Evolutionary conservation across 2,888 invertebrate species (phyloP).

Genomic region (Papilio elwesi): DNA sequence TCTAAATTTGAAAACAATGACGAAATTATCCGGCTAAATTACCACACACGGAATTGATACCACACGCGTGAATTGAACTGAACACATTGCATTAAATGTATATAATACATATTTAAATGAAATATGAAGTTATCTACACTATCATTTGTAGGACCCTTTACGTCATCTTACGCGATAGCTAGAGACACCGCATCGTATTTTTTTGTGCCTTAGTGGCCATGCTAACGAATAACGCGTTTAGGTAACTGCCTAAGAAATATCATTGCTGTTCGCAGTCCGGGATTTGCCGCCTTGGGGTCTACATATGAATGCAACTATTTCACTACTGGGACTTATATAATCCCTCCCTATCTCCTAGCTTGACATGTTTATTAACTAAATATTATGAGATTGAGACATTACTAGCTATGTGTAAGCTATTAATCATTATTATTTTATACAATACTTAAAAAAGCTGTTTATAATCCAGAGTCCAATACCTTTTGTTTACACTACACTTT

Average conservation of each 20-base stretch:
- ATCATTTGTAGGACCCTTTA: not conserved
- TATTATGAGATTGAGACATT: not conserved
- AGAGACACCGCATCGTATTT: too few relatives aligned
- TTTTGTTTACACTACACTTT: conserved; percentile 1
- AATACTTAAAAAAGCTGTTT: not conserved
- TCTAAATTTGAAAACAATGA: conserved; percentile 50
- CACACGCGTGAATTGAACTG: not conserved
- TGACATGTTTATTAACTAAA: not conserved
- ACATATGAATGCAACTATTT: too few relatives aligned
- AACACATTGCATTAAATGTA: not conserved
- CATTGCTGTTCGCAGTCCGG: too few relatives aligned
- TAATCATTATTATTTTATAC: not conserved
- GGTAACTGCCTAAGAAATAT: too few relatives aligned
- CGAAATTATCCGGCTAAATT: conserved; percentile 33
- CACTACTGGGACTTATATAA: too few relatives aligned
- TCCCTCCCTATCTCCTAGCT: not conserved
- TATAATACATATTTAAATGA: not conserved
- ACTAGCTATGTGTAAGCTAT: not conserved
- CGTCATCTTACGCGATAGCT: too few relatives aligned
- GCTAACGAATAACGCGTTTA: too few relatives aligned
- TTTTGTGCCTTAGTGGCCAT: too few relatives aligned
- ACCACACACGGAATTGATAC: conserved; percentile 26
- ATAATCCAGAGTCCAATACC: not conserved
- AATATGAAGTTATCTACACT: not conserved
- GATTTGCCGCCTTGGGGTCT: too few relatives aligned